These are phyloP conservation scores for Acrocephalus scirpaceus DNA, from an alignment of 2,797 vertebrate genomes.

Conservation along the genomic window DNA sequence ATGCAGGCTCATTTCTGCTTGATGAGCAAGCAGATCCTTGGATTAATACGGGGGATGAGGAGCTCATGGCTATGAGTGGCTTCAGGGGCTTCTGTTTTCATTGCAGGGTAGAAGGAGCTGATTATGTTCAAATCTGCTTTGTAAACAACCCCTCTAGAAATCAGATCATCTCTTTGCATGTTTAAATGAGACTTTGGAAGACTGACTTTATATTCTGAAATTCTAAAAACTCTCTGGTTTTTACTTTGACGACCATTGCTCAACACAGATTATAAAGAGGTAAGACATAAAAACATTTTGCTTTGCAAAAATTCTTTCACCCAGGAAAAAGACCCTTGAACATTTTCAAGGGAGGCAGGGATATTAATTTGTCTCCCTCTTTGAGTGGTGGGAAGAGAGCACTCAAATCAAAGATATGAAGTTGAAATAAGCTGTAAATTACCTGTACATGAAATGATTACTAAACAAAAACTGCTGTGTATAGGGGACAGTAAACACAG, in stretches of 20 bases:
- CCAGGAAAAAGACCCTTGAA: not conserved
- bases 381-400: not conserved
- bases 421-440: slow-evolving; percentile 8
- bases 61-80: not conserved
- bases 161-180: not conserved
- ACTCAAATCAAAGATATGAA: not conserved
- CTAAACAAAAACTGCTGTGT: not conserved
- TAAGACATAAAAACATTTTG: not conserved
- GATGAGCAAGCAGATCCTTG: not conserved
- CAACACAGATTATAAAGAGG: not conserved
- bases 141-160: not conserved
- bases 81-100: not conserved
- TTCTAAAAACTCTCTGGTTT: not conserved
- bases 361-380: not conserved
- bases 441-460: not conserved
- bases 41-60: not conserved
- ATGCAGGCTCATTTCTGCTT: rapidly evolving
- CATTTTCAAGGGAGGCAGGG: not conserved
- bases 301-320: not conserved
- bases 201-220: not conserved
- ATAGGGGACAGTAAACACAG: slow-evolving; percentile 7
- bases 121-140: not conserved
- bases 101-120: not conserved
- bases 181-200: not conserved
- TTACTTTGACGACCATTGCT: not conserved